Evolutionary conservation across 2,888 invertebrate genomes (phyloP).

Genomic region (Caenorhabditis panamensis): DNA sequence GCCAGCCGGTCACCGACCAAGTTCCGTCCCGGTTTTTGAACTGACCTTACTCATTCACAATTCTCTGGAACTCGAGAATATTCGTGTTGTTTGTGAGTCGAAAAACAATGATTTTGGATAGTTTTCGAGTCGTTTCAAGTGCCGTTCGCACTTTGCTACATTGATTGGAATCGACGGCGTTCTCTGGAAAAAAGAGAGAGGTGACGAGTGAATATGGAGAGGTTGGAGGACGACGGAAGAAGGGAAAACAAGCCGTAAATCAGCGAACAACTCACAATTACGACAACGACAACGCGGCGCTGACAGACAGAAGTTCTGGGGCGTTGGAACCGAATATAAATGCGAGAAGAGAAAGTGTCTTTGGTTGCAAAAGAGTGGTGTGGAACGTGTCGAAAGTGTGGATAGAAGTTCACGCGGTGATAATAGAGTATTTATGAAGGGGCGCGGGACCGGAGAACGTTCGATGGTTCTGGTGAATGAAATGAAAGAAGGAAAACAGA

Average conservation of each 20-base stretch:
- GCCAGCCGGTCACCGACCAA: slow-evolving; percentile 4
- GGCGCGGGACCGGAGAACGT: too few species aligned
- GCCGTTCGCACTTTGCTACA: slow-evolving; percentile 52
- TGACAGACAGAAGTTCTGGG: not conserved
- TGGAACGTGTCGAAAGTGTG: not conserved
- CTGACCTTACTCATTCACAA: slow-evolving; percentile 56
- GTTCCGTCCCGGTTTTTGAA: slow-evolving; percentile 12
- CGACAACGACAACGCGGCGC: slow-evolving; percentile 1
- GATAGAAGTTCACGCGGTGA: too few species aligned
- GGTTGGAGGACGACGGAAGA: not conserved
- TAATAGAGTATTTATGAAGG: too few species aligned
- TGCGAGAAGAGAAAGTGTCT: too few species aligned
- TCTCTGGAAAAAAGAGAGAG: slow-evolving; percentile 26
- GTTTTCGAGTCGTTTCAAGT: slow-evolving; percentile 54
- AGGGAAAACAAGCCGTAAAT: slow-evolving; percentile 15
- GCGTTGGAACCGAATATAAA: not conserved
- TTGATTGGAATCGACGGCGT: slow-evolving; percentile 39
- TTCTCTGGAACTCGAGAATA: slow-evolving; percentile 45
- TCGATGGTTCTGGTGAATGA: not conserved
- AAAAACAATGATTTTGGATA: slow-evolving; percentile 5
- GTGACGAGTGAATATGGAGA: not conserved
- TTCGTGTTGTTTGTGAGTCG: not conserved
- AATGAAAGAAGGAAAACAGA: not conserved
- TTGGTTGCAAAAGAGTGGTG: too few species aligned
- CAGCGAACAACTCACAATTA: slow-evolving; percentile 9